Base-by-base conservation (phyloP, 1,140 invertebrate species). In the Hypothenemus hampei region DNA sequence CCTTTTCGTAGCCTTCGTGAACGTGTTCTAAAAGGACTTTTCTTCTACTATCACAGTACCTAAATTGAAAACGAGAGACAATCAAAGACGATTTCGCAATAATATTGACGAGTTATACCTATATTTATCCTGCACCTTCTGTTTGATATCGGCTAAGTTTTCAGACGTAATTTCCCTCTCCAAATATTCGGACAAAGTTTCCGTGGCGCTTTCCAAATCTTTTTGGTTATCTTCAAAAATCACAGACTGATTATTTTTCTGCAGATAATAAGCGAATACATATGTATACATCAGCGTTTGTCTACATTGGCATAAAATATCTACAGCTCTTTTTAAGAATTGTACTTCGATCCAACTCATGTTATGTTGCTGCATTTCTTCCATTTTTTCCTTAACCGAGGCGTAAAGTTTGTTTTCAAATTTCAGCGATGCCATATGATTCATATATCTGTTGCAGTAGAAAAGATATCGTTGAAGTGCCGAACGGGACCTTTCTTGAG, bases 281-380 rank as follows among this genome's bases (percentile, higher is more conserved):
- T 98, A 98, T 46, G 96, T 98, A 77, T 95, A 99, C 94, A 98
- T 98, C 7, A 99, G 78, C 16, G 95, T 98, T 74, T 97, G 93
- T 52, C 96, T 80, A 76, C 96, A 99, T 69, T 92, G 89, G 76
- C 93, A 97, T 20, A 99, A 79, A 70, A 98, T 94, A 76, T 98
- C 95, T 41, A 98, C 95, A 45, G 95, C 95, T 74, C 95, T 95
- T 73, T 95, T 95, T 57, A 97, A 77, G 75, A 97, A 97, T 81
- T 97, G 93, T 37, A 97, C 93, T 82, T 99, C 97, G 67, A 98
- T 98, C 96, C 96, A 99, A 39, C 93, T 97, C 95, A 98, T 98
- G 69, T 97, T 97, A 71, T 97, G 93, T 66, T 97, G 93, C 69
- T 98, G 94, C 95, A 99, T 98, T 75, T 98, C 95, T 72, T 98